These are phyloP conservation scores for Sphaerophoria rueppellii DNA, from an alignment of 2,888 invertebrate genomes.

Conservation along the genomic window DNA sequence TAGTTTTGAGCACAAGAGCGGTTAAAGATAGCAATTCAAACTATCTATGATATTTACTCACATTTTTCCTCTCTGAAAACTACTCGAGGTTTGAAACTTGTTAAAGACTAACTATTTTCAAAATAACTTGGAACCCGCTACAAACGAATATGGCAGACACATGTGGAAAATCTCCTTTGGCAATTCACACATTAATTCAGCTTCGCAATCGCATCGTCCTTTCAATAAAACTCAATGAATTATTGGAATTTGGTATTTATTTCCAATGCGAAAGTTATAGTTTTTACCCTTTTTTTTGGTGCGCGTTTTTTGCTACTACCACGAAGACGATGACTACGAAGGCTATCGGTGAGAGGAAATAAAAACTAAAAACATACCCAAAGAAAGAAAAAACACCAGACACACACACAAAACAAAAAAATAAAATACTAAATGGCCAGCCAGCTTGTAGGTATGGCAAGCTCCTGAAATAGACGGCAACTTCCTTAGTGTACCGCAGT, in stretches of 20 bases:
- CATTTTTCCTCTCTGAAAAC: too few species aligned
- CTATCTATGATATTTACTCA: too few species aligned
- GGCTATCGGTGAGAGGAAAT: background rate
- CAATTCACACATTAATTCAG: conserved; percentile 56
- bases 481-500: conserved; percentile 52
- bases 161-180: conserved; percentile 58
- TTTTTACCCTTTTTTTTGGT: conserved; percentile 63
- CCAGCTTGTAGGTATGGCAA: conserved; percentile 17
- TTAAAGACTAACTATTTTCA: conserved; percentile 57
- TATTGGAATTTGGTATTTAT: conserved; percentile 73
- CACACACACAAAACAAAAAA: conserved; percentile 35
- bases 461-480: conserved; percentile 52
- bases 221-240: conserved; percentile 73
- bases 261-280: conserved; percentile 70
- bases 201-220: conserved; percentile 53
- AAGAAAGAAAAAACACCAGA: conserved; percentile 16
- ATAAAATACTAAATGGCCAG: conserved; percentile 17
- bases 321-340: background rate
- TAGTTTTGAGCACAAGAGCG: too few species aligned
- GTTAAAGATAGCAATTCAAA: too few species aligned
- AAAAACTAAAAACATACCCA: conserved; percentile 20
- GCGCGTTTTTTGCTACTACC: background rate
- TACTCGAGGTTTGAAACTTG: background rate
- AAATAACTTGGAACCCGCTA: background rate
- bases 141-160: background rate